Evolutionary conservation across 2,888 invertebrate species (phyloP).

Genomic region (Agrilus cyanescens): DNA sequence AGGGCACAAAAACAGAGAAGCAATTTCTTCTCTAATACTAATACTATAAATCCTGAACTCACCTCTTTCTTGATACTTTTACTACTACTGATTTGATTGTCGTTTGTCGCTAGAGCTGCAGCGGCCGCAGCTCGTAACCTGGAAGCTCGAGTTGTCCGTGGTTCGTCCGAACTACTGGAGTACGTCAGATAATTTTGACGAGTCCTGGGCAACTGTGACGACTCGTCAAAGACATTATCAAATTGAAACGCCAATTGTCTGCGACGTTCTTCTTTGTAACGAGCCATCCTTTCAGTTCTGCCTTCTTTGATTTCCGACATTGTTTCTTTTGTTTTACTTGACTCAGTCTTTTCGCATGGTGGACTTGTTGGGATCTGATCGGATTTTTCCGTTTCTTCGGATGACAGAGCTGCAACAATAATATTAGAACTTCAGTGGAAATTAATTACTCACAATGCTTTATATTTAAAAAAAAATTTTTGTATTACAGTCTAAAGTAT

Average conservation of each 20-base stretch:
- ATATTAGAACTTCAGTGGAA: too few relatives aligned
- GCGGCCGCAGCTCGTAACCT: slow-evolving; percentile 56
- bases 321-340: slow-evolving; percentile 9
- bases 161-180: slow-evolving; percentile 30
- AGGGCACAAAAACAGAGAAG: too few relatives aligned
- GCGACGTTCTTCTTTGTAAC: slow-evolving; percentile 62
- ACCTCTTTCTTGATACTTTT: too few relatives aligned
- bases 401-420: too few relatives aligned
- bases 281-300: slow-evolving; percentile 52
- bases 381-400: too few relatives aligned
- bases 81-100: too few relatives aligned
- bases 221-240: slow-evolving; percentile 12
- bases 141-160: slow-evolving; percentile 61
- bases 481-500: too few relatives aligned
- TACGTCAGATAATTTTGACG: slow-evolving; percentile 10
- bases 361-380: too few relatives aligned
- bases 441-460: too few relatives aligned
- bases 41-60: too few relatives aligned
- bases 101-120: slow-evolving; percentile 5
- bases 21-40: too few relatives aligned
- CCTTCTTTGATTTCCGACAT: slow-evolving; percentile 37
- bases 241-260: slow-evolving; percentile 52
- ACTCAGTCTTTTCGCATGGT: neutral
- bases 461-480: too few relatives aligned
- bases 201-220: slow-evolving; percentile 8